Evolutionary conservation across 2,888 invertebrate genomes (phyloP), one percentile per base, ranked within the genome.

Genomic region (Psococerastis gibbosa): DNA sequence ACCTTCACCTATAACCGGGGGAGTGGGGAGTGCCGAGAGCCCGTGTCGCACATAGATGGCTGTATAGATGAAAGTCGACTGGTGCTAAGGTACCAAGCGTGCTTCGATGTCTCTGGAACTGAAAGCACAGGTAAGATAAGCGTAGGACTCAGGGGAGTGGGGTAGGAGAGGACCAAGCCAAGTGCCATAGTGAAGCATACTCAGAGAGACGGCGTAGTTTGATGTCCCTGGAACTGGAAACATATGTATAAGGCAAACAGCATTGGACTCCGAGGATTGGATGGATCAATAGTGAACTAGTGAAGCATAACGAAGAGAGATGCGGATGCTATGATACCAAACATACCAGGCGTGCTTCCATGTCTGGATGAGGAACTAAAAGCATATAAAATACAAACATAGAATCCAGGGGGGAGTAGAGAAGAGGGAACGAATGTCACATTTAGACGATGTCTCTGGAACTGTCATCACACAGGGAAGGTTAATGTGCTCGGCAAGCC

Each of bases 1-100:
- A 81, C 84, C 47, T 94, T 94, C 63, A 83, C 88, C 43, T 94
- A 94, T 62, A 88, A 85, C 62, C 72, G 87, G 47, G 89, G 87
- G 23, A 81, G 87, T 56, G 88, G 88, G 16, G 85, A 87, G 58
- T 92, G 92, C 63, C 76, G 76, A 51, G 77, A 75, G 54, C 92
- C 92, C 0, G 78, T 81, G 43, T 91, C 91, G 41, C 85, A 85
- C 52, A 84, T 92, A 53, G 91, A 91, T 62, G 83, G 85, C 55
- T 94, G 92, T 63, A 91, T 91, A 1, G 89, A 92, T 60, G 84
- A 89, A 56, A 88, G 87, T 50, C 71, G 84, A 51, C 69, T 92
- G 43, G 71, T 91, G 51, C 77, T 94, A 57, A 82, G 82, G 62
- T 92, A 89, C 63, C 89, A 91, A 60, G 89, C 89, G 4, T 94